Conservation (phyloP, 2,888 invertebrate genomes). For the Coremacera marginata region DNA sequence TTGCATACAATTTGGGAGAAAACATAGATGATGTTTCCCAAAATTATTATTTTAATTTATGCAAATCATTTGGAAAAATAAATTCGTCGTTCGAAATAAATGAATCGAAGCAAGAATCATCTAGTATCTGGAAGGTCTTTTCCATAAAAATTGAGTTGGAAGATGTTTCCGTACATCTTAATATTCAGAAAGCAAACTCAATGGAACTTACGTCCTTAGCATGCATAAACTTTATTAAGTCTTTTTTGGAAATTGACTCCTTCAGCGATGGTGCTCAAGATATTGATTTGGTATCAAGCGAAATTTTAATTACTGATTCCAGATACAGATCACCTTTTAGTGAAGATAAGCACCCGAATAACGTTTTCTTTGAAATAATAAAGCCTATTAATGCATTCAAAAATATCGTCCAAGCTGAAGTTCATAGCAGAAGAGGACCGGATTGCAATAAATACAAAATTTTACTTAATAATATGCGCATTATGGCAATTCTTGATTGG, state of each 20-base stretch:
- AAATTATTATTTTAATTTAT: conserved; percentile 57
- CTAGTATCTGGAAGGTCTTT: conserved; percentile 83
- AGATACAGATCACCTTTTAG: conserved; percentile 49
- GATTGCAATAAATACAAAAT: conserved; percentile 86
- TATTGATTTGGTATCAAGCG: conserved; percentile 92
- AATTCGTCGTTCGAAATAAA: conserved; percentile 56
- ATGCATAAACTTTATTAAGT: conserved; percentile 92
- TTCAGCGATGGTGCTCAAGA: conserved; percentile 92
- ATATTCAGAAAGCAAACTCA: conserved; percentile 69
- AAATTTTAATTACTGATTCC: conserved; percentile 67
- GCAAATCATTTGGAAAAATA: conserved; percentile 63
- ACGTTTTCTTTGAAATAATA: conserved; percentile 90
- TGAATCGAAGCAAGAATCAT: conserved; percentile 58
- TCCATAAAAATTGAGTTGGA: conserved; percentile 86
- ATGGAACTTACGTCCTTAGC: conserved; percentile 74
- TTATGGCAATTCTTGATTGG: conserved; percentile 95
- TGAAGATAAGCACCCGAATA: conserved; percentile 69
- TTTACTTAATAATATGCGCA: conserved; percentile 91
- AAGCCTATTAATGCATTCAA: conserved; percentile 74
- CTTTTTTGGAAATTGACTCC: conserved; percentile 85
- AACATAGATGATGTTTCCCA: conserved; percentile 76
- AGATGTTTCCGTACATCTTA: conserved; percentile 81
- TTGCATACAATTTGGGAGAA: conserved; percentile 92
- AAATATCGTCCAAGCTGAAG: conserved; percentile 78
- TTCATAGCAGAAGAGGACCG: conserved; percentile 79